Percentiles rank a stretch among this genome's conserved stretches.
Conservation (phyloP, 2,113 vertebrate genomes). For the Aphelocoma coerulescens region DNA sequence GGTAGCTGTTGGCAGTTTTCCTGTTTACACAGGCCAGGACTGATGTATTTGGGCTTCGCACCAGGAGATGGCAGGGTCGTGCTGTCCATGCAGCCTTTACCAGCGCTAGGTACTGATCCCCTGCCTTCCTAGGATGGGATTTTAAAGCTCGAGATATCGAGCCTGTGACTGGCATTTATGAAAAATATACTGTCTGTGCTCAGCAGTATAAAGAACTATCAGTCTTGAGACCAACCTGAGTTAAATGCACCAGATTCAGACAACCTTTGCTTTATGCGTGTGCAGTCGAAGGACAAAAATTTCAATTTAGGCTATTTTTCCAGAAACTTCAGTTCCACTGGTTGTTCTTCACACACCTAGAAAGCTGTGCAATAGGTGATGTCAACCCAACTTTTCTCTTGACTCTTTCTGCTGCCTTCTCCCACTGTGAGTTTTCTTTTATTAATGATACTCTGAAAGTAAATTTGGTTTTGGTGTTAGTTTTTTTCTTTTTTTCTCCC, state of each 20-base stretch:
- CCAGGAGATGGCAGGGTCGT: constrained; percentile 60
- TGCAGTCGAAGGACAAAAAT: background rate
- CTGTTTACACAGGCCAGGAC: rapidly evolving
- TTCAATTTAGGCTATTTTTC: background rate
- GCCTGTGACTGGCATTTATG: background rate
- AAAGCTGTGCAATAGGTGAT: background rate
- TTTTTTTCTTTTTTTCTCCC: background rate
- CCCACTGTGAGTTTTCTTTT: background rate
- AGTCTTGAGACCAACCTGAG: background rate
- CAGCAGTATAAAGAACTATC: background rate
- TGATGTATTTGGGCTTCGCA: background rate
- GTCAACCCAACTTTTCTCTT: background rate
- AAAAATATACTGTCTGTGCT: background rate
- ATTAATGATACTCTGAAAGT: background rate
- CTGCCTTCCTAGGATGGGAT: background rate
- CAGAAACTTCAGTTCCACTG: background rate
- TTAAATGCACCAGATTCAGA: background rate
- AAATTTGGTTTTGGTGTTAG: background rate
- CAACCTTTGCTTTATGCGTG: background rate
- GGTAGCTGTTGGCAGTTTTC: background rate
- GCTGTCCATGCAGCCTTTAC: background rate
- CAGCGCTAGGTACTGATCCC: rapidly evolving
- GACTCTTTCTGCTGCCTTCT: background rate
- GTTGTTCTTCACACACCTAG: background rate
- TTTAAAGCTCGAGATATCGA: background rate